phyloP scores from a whole-genome alignment of 2,888 invertebrate genomes.

The Tetramorium bicarinatum region DNA sequence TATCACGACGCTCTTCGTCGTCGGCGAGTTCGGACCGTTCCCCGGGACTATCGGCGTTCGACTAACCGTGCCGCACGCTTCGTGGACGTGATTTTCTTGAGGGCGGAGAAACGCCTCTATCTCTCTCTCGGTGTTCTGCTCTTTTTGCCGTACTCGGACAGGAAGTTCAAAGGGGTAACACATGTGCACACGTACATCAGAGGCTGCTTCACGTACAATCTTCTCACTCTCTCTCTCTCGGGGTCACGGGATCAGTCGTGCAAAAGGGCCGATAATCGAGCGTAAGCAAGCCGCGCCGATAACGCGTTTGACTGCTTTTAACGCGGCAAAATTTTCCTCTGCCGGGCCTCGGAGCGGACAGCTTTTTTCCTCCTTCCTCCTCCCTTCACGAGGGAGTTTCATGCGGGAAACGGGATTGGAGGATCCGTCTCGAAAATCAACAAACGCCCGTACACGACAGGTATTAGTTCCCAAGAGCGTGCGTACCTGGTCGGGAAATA shows the following conservation, averaged over 20 bases:
- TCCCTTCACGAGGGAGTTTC: neutral
- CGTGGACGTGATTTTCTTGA: constrained; percentile 55
- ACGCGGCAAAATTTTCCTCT: constrained; percentile 8
- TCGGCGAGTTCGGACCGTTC: constrained; percentile 54
- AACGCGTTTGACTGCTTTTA: constrained; percentile 31
- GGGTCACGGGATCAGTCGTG: constrained; percentile 66
- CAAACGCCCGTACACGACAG: neutral
- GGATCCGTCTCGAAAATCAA: neutral
- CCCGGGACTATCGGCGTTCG: constrained; percentile 71
- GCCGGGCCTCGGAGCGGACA: neutral
- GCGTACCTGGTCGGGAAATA: constrained; percentile 9
- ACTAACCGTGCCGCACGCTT: constrained; percentile 67
- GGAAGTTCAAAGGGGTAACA: constrained; percentile 65
- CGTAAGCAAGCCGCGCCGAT: constrained; percentile 41
- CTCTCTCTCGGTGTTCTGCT: constrained; percentile 16
- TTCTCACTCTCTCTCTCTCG: constrained; percentile 43
- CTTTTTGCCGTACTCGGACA: constrained; percentile 42
- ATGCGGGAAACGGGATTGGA: neutral
- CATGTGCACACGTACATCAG: constrained; percentile 48
- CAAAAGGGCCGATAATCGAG: constrained; percentile 74
- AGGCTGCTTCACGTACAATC: constrained; percentile 55
- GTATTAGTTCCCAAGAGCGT: constrained; percentile 5
- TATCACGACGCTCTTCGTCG: neutral
- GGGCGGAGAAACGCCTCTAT: constrained; percentile 48
- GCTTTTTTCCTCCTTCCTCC: neutral